These are phyloP conservation scores for Rugalucina vietnamica DNA, from an alignment of 2,888 invertebrate genomes.

Conservation along the genomic window DNA sequence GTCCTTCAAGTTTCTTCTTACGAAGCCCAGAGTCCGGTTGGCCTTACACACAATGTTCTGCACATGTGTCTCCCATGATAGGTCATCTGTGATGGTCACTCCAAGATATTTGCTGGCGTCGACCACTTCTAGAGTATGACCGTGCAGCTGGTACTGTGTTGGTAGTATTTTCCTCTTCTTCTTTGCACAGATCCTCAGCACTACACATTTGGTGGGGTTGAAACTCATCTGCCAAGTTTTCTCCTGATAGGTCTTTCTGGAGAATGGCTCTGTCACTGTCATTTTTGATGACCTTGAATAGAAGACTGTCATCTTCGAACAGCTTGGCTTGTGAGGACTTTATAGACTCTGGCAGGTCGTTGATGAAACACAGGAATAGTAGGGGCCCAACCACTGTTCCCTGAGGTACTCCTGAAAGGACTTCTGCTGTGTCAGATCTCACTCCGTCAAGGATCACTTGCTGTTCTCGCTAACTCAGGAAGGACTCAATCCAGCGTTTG, in stretches of 20 bases:
- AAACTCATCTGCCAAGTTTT: conserved; percentile 6
- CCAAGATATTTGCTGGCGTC: neutral
- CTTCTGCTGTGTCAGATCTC: neutral
- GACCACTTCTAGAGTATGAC: neutral
- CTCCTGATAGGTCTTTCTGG: neutral
- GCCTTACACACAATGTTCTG: neutral
- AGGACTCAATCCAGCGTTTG: neutral
- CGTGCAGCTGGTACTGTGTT: neutral
- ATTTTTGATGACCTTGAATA: neutral
- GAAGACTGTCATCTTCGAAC: neutral
- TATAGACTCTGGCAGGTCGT: neutral
- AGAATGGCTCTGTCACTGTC: neutral
- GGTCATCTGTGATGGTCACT: neutral
- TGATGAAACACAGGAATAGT: neutral
- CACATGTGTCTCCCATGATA: neutral
- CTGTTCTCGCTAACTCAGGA: neutral
- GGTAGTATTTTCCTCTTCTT: neutral
- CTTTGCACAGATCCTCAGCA: neutral
- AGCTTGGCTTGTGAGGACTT: neutral
- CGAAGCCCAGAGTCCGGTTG: neutral
- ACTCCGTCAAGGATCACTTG: neutral
- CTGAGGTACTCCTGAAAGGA: neutral
- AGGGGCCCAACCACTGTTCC: neutral
- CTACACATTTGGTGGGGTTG: conserved; percentile 6
- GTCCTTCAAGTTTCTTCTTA: neutral